phyloP scores from a whole-genome alignment of 2,113 vertebrate genomes.

The Odobenus rosmarus region DNA sequence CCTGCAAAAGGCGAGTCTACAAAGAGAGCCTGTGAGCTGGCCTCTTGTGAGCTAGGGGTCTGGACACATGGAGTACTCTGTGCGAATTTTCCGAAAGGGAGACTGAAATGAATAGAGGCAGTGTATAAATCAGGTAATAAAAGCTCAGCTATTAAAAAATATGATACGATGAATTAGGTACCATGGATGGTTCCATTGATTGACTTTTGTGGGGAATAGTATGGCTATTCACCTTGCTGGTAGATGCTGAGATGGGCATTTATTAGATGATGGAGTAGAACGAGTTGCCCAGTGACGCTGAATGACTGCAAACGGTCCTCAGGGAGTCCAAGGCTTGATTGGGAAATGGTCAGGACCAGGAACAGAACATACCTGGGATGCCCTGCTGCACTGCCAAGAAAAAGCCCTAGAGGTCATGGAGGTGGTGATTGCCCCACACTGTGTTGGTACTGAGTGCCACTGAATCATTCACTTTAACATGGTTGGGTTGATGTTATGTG shows the following conservation, averaged over 20 bases:
- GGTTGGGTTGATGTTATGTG: background rate
- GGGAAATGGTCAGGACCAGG: background rate
- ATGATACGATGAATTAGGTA: background rate
- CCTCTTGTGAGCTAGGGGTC: background rate
- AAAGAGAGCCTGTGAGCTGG: background rate
- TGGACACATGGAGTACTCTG: background rate
- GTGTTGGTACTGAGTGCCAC: background rate
- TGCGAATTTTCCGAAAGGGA: background rate
- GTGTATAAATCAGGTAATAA: background rate
- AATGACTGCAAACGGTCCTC: background rate
- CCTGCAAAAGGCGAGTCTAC: background rate
- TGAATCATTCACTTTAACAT: background rate
- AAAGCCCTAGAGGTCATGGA: background rate
- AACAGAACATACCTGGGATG: too few relatives aligned
- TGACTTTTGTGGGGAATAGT: background rate
- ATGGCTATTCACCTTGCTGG: background rate
- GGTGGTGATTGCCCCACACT: too few relatives aligned
- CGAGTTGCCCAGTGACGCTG: background rate
- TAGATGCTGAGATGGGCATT: background rate
- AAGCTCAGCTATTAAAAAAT: constrained; percentile 10
- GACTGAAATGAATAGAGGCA: background rate
- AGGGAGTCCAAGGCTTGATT: background rate
- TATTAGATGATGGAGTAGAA: background rate
- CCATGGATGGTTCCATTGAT: background rate
- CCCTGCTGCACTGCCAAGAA: background rate